phyloP scores from a whole-genome alignment of 2,113 vertebrate genomes.

The Thamnophis sirtalis region DNA sequence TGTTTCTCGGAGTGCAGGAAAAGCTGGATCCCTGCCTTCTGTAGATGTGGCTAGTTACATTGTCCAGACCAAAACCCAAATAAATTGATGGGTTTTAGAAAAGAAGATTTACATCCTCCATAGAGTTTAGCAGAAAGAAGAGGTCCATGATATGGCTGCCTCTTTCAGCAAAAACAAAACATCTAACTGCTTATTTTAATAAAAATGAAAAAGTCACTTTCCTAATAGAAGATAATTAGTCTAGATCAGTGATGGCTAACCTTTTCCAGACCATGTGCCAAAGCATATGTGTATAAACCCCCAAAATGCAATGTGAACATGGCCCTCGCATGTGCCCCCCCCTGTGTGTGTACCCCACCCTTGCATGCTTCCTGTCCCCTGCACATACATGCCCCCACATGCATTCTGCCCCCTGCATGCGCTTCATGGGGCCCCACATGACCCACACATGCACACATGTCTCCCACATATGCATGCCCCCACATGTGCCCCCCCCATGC shows the following conservation, averaged over 20 bases:
- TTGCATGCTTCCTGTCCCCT: too few species aligned
- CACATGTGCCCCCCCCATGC: too few species aligned
- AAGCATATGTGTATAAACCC: too few species aligned
- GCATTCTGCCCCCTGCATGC: too few species aligned
- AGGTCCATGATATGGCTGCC: neutral
- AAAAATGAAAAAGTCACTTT: conserved; percentile 2
- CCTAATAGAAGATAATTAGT: neutral
- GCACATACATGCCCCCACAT: too few species aligned
- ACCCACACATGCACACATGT: too few species aligned
- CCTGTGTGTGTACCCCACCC: too few species aligned
- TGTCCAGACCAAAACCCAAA: neutral
- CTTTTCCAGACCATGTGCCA: too few species aligned
- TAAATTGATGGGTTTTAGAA: neutral
- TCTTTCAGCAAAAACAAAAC: neutral
- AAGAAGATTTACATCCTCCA: neutral
- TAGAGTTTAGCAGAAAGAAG: neutral
- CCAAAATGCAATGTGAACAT: too few species aligned
- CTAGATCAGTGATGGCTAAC: neutral
- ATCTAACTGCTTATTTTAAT: neutral
- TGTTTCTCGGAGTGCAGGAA: neutral
- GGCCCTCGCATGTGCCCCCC: too few species aligned
- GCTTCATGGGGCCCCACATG: too few species aligned
- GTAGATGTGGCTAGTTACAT: neutral
- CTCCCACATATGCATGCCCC: too few species aligned
- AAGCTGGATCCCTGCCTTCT: neutral